Conservation (phyloP, 2,888 invertebrate genomes). For the Coremacera marginata region DNA sequence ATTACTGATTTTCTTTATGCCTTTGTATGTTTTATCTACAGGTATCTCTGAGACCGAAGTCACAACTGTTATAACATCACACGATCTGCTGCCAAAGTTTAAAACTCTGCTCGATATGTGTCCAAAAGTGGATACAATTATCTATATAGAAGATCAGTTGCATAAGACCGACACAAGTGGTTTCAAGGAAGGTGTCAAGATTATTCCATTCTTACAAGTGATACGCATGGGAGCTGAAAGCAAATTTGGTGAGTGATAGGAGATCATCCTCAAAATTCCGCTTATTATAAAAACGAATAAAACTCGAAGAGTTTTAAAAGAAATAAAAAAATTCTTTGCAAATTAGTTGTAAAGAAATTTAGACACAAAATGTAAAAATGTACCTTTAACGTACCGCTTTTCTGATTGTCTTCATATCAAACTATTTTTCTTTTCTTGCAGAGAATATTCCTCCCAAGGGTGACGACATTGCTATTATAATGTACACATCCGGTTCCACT, state of each 20-base stretch:
- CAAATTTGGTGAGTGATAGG: constrained; percentile 67
- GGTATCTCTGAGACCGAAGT: constrained; percentile 95
- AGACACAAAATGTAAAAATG: too few species aligned
- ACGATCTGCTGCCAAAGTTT: constrained; percentile 92
- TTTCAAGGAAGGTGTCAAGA: constrained; percentile 79
- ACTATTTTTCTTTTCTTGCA: constrained; percentile 59
- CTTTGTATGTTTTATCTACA: constrained; percentile 39
- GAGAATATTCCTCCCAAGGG: constrained; percentile 75
- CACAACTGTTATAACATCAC: constrained; percentile 91
- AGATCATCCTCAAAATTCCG: neutral
- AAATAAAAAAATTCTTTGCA: too few species aligned
- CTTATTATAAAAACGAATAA: too few species aligned
- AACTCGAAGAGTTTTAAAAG: too few species aligned
- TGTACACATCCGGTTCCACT: constrained; percentile 99
- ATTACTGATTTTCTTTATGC: neutral
- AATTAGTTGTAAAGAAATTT: too few species aligned
- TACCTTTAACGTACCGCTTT: too few species aligned
- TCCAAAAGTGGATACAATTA: constrained; percentile 81
- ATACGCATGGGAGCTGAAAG: constrained; percentile 73
- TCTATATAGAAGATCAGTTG: constrained; percentile 91
- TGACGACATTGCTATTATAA: constrained; percentile 92
- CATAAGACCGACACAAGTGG: constrained; percentile 78
- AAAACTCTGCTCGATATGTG: constrained; percentile 80
- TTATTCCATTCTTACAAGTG: constrained; percentile 82
- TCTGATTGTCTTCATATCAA: neutral